Evolutionary conservation across 2,113 vertebrate genomes (phyloP).

Genomic region (Onychostoma macrolepis): DNA sequence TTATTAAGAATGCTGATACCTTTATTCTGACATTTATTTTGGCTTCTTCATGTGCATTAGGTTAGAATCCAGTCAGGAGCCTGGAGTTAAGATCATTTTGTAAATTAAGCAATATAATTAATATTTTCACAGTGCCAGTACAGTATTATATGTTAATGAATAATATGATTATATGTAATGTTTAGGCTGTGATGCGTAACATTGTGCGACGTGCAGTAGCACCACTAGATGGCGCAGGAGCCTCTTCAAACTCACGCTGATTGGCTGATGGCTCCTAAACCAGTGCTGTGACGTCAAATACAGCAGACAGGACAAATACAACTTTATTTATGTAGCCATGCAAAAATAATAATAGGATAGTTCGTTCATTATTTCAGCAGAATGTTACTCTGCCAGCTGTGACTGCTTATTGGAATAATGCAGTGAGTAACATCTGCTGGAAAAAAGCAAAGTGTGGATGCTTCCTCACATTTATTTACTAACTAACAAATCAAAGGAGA

Average conservation of each 20-base stretch:
- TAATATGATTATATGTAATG: background rate
- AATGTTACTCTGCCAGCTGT: background rate
- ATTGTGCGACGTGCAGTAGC: background rate
- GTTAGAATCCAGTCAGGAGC: background rate
- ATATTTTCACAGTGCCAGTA: background rate
- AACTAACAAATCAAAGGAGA: background rate
- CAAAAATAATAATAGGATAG: too few relatives aligned
- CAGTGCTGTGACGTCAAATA: background rate
- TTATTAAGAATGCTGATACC: background rate
- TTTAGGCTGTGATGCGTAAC: background rate
- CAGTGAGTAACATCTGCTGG: background rate
- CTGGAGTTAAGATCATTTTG: background rate
- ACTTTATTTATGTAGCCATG: too few relatives aligned
- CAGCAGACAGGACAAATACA: background rate
- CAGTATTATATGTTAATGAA: background rate
- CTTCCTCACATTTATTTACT: background rate
- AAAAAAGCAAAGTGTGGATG: background rate
- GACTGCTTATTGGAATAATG: background rate
- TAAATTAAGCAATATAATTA: background rate
- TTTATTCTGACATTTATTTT: constrained; percentile 1
- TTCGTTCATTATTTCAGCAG: too few relatives aligned
- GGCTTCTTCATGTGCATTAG: background rate
- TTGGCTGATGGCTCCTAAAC: background rate
- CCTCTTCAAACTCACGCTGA: background rate
- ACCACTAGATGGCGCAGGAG: background rate